These are phyloP conservation scores for Cardinalis cardinalis DNA, from an alignment of 2,113 vertebrate genomes.

Conservation along the genomic window DNA sequence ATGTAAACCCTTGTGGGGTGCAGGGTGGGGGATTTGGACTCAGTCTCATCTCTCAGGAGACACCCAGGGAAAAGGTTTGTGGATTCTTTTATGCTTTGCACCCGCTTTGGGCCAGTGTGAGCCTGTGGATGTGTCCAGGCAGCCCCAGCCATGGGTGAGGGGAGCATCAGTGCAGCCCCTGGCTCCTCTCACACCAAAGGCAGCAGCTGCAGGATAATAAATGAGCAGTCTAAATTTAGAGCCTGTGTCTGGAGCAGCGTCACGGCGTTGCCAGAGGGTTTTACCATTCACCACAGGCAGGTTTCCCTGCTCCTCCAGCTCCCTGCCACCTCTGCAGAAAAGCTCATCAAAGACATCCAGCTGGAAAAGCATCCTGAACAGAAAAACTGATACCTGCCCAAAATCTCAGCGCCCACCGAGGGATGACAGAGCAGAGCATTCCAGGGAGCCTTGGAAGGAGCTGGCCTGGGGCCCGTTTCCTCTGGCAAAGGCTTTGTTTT, in stretches of 20 bases:
- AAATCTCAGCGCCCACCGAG: neutral
- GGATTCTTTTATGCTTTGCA: neutral
- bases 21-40: neutral
- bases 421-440: neutral
- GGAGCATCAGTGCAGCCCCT: neutral
- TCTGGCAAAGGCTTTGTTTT: constrained; percentile 49
- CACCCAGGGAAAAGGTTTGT: fast-evolving
- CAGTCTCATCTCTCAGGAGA: neutral
- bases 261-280: constrained; percentile 27
- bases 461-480: neutral
- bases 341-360: constrained; percentile 21
- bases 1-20: neutral
- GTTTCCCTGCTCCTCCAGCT: constrained; percentile 33
- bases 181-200: neutral
- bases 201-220: constrained; percentile 52
- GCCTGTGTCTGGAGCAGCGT: constrained; percentile 28
- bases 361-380: neutral
- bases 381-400: neutral
- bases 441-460: neutral
- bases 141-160: neutral
- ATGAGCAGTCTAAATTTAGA: constrained; percentile 68
- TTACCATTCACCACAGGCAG: constrained; percentile 44
- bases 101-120: neutral
- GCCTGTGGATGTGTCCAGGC: neutral
- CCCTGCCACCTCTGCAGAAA: constrained; percentile 31